Conservation (phyloP, 1,140 invertebrate species). For the Lucilia sericata region DNA sequence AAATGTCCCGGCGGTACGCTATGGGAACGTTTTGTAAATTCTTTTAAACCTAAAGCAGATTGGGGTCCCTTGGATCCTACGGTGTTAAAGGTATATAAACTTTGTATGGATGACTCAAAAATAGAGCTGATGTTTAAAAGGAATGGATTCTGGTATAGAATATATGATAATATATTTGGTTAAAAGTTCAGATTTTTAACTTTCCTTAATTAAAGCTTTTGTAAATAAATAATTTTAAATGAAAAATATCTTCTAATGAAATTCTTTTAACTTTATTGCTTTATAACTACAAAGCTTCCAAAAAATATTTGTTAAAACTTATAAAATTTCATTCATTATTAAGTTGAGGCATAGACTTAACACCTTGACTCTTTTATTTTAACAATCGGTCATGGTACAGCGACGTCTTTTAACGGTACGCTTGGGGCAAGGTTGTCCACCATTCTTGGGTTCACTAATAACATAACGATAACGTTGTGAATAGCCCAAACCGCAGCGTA, state of each 20-base stretch:
- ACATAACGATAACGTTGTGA: conserved; percentile 61
- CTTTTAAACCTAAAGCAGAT: conserved; percentile 68
- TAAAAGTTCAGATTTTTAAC: conserved; percentile 44
- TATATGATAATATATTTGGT: conserved; percentile 67
- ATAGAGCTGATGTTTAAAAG: conserved; percentile 56
- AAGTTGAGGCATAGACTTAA: no score
- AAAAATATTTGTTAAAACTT: no score
- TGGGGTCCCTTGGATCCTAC: conserved; percentile 71
- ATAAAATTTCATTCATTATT: no score
- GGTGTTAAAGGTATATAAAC: conserved; percentile 61
- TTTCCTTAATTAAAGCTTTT: not conserved
- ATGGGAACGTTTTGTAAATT: conserved; percentile 67
- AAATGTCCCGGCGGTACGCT: conserved; percentile 57
- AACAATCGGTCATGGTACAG: conserved; percentile 62
- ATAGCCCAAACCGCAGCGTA: conserved; percentile 71
- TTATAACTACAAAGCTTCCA: no score
- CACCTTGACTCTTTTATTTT: not conserved
- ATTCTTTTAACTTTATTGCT: no score
- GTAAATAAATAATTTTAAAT: not conserved
- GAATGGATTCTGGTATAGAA: conserved; percentile 59
- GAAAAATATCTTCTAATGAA: no score
- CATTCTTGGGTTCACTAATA: conserved; percentile 74
- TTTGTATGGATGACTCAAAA: conserved; percentile 54
- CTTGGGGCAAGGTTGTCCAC: conserved; percentile 77
- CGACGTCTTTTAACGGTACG: conserved; percentile 70